These are phyloP conservation scores for Pterois miles DNA, from an alignment of 2,797 vertebrate species.

Conservation along the genomic window DNA sequence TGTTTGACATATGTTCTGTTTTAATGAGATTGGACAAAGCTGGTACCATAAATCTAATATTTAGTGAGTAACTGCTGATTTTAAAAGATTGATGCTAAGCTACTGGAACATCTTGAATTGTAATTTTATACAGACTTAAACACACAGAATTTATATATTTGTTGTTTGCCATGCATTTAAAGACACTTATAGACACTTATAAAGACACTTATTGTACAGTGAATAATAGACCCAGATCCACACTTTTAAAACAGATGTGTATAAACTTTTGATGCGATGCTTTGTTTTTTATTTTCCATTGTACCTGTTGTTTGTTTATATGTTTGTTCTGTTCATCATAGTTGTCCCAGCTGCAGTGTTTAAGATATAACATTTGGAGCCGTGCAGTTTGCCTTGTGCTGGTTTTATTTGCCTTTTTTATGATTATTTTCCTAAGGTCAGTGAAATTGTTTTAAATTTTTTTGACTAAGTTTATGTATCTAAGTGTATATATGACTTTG, in stretches of 20 bases:
- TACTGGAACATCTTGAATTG: conserved; percentile 48
- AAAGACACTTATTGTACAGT: conserved; percentile 2
- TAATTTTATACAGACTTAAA: conserved; percentile 36
- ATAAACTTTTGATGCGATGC: conserved; percentile 5
- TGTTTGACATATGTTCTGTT: conserved; percentile 20
- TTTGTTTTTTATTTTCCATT: conserved; percentile 11
- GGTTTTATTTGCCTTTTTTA: conserved; percentile 49
- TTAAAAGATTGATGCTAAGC: conserved; percentile 28
- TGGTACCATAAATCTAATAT: conserved; percentile 45
- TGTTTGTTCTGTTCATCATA: conserved; percentile 4
- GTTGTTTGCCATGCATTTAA: conserved; percentile 16
- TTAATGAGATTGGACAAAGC: conserved; percentile 37
- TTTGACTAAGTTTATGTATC: conserved; percentile 44
- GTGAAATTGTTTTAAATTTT: conserved; percentile 27
- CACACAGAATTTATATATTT: neutral
- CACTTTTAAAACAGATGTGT: conserved; percentile 15
- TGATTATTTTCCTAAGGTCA: conserved; percentile 36
- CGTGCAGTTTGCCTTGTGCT: conserved; percentile 28
- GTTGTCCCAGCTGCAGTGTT: conserved; percentile 9
- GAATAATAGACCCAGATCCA: neutral
- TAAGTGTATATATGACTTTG: conserved; percentile 60
- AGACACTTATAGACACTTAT: neutral
- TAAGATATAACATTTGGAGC: too few species aligned
- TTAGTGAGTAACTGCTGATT: conserved; percentile 44
- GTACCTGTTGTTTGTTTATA: conserved; percentile 14